These are phyloP conservation scores for Leptopilina syphax DNA, from an alignment of 2,888 invertebrate genomes.

Conservation along the genomic window DNA sequence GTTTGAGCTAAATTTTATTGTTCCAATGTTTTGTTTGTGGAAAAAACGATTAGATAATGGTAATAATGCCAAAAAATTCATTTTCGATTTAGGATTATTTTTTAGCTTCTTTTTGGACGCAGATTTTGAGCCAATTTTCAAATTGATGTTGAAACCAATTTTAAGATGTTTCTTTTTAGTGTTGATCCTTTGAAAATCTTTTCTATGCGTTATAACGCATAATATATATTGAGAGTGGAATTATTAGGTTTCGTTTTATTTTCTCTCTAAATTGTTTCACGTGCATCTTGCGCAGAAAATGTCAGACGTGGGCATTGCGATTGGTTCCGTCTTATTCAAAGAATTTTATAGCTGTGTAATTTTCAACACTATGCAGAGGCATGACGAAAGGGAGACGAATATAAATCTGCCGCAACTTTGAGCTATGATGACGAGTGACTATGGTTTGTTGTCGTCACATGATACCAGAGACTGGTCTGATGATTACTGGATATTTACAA, in stretches of 20 bases:
- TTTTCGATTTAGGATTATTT: too few species aligned
- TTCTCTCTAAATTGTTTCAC: constrained; percentile 6
- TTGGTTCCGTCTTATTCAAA: constrained; percentile 39
- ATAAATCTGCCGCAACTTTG: constrained; percentile 61
- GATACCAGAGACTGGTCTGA: constrained; percentile 51
- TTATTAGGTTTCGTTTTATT: constrained; percentile 12
- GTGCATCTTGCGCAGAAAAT: constrained; percentile 30
- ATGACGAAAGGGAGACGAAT: constrained; percentile 58
- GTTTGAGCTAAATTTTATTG: too few species aligned
- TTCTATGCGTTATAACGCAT: too few species aligned
- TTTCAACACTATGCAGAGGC: constrained; percentile 58
- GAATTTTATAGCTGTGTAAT: constrained; percentile 39
- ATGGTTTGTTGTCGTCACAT: constrained; percentile 9
- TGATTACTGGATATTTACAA: constrained; percentile 65
- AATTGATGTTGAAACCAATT: too few species aligned
- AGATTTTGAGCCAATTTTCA: too few species aligned
- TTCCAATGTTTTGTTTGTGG: too few species aligned
- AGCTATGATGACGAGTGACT: constrained; percentile 51
- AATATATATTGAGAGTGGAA: constrained; percentile 20
- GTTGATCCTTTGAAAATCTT: too few species aligned
- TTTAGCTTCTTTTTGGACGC: too few species aligned
- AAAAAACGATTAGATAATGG: too few species aligned
- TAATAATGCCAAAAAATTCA: too few species aligned
- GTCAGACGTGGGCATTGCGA: constrained; percentile 30
- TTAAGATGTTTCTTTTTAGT: too few species aligned